Percentiles rank a stretch among this genome's conserved stretches.
These are phyloP conservation scores for Nezara viridula DNA, from an alignment of 2,888 invertebrate genomes.

Conservation along the genomic window DNA sequence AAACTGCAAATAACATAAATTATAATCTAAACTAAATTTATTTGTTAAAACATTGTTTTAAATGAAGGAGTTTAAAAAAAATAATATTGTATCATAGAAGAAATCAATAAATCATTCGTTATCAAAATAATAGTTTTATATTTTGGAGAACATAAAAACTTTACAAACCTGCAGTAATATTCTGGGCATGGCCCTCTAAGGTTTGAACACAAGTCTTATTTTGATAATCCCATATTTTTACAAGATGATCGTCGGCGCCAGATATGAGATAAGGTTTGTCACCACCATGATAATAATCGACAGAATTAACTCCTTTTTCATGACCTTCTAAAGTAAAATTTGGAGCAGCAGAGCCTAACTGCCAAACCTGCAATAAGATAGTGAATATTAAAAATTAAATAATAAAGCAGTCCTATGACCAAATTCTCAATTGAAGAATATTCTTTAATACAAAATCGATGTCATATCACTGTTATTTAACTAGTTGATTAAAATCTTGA, in stretches of 20 bases:
- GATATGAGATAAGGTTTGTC: constrained; percentile 99
- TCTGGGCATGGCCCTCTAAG: constrained; percentile 96
- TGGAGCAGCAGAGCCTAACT: constrained; percentile 95
- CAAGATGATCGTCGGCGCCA: constrained; percentile 96
- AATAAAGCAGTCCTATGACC: neutral
- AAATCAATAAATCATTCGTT: neutral
- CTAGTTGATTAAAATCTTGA: neutral
- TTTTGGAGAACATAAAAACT: neutral
- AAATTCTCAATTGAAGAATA: neutral
- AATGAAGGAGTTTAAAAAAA: too few species aligned
- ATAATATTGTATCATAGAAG: neutral
- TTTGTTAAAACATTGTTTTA: neutral
- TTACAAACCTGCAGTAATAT: constrained; percentile 80
- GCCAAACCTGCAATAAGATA: constrained; percentile 84
- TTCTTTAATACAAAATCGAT: neutral
- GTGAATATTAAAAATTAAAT: neutral
- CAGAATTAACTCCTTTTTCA: constrained; percentile 98
- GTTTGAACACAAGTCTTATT: constrained; percentile 99
- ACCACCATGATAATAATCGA: constrained; percentile 98
- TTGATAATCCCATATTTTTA: constrained; percentile 99
- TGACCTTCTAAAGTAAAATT: constrained; percentile 99
- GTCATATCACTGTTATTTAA: neutral
- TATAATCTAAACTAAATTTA: neutral
- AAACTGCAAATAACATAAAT: constrained; percentile 73
- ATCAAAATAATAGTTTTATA: neutral